Base-by-base conservation (phyloP, 2,797 vertebrate genomes). In the Oreonectes daqikongensis region DNA sequence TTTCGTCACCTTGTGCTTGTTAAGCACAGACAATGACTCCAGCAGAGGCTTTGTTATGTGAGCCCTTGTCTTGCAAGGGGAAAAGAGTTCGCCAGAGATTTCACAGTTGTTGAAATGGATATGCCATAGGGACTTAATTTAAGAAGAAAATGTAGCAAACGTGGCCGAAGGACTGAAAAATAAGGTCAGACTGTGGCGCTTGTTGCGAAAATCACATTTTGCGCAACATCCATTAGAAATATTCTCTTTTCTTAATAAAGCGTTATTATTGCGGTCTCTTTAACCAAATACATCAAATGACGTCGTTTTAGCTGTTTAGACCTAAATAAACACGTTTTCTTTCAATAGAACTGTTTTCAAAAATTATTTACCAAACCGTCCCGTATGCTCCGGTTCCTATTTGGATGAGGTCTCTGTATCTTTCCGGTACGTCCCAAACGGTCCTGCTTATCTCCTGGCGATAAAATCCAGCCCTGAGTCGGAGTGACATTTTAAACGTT, bases 331-430 rank as follows among this genome's bases (percentile, higher is more conserved):
- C 64, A 61, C 17, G 26, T 6, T 20, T 46, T 20, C 20, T 38
- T 22, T 2, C 24, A 55, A 70, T 15, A 10, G 5, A 4, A 12
- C 15, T 35, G 20, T 32, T 48, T 64, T 22, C 4, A 35, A n/a
- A 38, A 18, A 32, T 8, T 4, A 82, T 95, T 96, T 86, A 98
- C 97, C 97, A 97, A 32, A 98, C 97, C 0, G 95, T 95, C 60
- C 97, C 97, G 26, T 98, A 99, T 0, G 97, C 97, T 77, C 97
- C 96, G 0, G 96, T 98, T 14, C 97, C 97, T 82, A 97, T 93
- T 72, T 96, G 93, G 86, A 94, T 92, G 84, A 97, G 89, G 79
- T 97, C 95, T 24, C 89, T 90, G 89, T 97, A 98, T 88, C 94
- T 89, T 72, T 95, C 94, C 85, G 94, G 94, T 63, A 96, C 96